phyloP scores from a whole-genome alignment of 2,888 invertebrate genomes.

The Pardosa pseudoannulata region DNA sequence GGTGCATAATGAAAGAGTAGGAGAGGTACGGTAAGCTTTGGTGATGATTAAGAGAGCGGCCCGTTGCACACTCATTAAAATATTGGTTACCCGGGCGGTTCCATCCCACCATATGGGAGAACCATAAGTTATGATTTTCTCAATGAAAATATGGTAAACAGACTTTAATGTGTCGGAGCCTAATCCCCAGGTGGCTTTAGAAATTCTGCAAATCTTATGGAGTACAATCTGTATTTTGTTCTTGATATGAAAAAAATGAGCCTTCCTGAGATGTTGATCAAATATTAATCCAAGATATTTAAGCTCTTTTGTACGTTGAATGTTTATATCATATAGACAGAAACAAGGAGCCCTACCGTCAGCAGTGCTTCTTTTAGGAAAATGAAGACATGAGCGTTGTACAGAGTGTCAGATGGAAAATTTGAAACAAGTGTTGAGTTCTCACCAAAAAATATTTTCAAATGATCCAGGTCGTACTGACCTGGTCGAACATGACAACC shows the following conservation, averaged over 20 bases:
- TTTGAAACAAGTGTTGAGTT: neutral
- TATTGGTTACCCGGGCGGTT: too few relatives aligned
- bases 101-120: too few relatives aligned
- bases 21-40: too few relatives aligned
- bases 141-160: too few relatives aligned
- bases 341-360: neutral
- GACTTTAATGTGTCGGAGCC: constrained; percentile 5
- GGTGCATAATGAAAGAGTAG: too few relatives aligned
- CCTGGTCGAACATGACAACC: constrained; percentile 13
- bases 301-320: neutral
- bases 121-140: too few relatives aligned
- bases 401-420: too few relatives aligned
- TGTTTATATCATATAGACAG: neutral
- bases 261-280: neutral
- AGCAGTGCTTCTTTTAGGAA: neutral
- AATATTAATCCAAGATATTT: neutral
- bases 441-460: too few relatives aligned
- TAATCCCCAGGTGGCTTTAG: constrained; percentile 17
- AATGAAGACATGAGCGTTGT: neutral
- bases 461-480: constrained; percentile 19
- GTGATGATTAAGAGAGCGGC: too few relatives aligned
- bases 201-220: neutral
- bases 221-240: neutral
- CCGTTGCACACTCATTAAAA: too few relatives aligned
- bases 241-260: neutral